Evolutionary conservation across 2,888 invertebrate species (phyloP), one percentile per base, ranked within the genome.

Genomic region (Nebria salina): DNA sequence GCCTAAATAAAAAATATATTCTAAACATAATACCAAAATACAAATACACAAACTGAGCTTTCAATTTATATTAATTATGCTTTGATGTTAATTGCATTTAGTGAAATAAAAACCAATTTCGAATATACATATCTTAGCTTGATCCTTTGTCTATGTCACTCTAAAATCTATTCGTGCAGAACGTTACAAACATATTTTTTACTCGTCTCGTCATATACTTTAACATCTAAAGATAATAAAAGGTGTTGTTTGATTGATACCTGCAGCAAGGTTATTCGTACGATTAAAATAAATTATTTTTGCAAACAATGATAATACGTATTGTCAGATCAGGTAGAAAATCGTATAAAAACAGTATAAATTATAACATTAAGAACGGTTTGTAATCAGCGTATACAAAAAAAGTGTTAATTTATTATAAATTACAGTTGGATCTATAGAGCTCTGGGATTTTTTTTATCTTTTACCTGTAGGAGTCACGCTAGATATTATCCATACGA

Each of bases 251-350:
- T 79, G 79, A 79, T 74, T 68, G 73, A 79, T 79, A 73, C 79
- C 73, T 13, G 20, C 43, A 79, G 43, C 79, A 79, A 79, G 79
- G 79, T 74, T 79, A 79, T 78, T 65, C 72, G 73, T 78, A 72
- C 43, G 78, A 78, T 78, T 78, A 78, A 66, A 79, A 79, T 74
- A 75, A 74, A 79, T 79, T 74, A 79, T 79, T 76, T 65, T 42
- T 72, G 41, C n/a, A 73, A 79, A 79, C 79, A 79, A 74, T 70
- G 25, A 13, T 70, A 70, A 70, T 3, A 43, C 68, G 79, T 54
- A 43, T 79, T 74, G 79, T 79, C 73, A 78, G 73, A 65, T 78
- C 73, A 78, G 72, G 78, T 78, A 64, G 78, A 78, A 78, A 78
- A 78, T 78, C 41, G 13, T 25, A 66, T 73, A 79, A 79, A 79